These are phyloP conservation scores for Meiosimyza platycephala DNA, from an alignment of 2,888 invertebrate species.

Conservation along the genomic window DNA sequence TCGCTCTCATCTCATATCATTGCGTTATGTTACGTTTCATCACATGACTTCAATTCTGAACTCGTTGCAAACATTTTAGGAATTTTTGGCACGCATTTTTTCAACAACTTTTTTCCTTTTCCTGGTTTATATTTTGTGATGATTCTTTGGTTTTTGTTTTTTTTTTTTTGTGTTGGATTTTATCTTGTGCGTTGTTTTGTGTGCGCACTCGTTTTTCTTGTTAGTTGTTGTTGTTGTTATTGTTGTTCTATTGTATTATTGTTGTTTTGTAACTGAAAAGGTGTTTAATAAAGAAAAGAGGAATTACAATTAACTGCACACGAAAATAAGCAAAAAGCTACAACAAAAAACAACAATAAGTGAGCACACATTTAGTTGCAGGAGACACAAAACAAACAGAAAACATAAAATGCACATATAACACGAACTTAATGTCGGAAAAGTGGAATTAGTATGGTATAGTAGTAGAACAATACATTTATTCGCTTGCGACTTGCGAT, in stretches of 20 bases:
- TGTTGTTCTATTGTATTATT: conserved; percentile 35
- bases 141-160: conserved; percentile 28
- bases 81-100: conserved; percentile 27
- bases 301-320: conserved; percentile 50
- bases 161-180: conserved; percentile 29
- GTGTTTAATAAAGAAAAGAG: conserved; percentile 51
- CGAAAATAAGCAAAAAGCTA: conserved; percentile 31
- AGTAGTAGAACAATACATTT: too few species aligned
- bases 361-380: conserved; percentile 41
- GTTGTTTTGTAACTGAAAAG: conserved; percentile 44
- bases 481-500: too few species aligned
- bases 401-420: neutral
- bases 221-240: conserved; percentile 33
- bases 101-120: conserved; percentile 13
- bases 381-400: conserved; percentile 10
- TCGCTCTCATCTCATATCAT: too few species aligned
- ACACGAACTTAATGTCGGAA: neutral
- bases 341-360: conserved; percentile 23
- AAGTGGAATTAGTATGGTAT: too few species aligned
- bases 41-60: too few species aligned
- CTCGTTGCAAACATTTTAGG: conserved; percentile 21
- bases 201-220: conserved; percentile 16
- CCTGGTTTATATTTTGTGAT: conserved; percentile 24
- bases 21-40: too few species aligned
- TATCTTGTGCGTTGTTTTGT: conserved; percentile 18